Base-by-base conservation (phyloP, 1,140 invertebrate species). In the Pseudomyrmex flavicornis region DNA sequence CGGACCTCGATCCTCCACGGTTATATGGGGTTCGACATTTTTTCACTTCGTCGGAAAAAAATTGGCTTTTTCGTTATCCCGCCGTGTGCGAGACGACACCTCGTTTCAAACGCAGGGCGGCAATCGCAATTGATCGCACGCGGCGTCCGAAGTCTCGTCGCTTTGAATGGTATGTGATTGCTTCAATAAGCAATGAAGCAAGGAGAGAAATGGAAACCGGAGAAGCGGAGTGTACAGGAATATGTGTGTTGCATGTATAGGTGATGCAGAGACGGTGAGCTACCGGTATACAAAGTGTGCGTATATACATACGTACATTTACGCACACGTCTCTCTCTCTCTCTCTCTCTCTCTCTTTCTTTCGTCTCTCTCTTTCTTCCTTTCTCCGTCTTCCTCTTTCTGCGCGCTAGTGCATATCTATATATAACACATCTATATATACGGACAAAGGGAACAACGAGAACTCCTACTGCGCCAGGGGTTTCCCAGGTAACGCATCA, bases 401-500 rank as follows among this genome's bases (percentile, higher is more conserved):
- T 17, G 20, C 22, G 8, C 54, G n/a, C n/a, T 15, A 70, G 26
- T 13, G 66, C 52, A 35, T 52, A 68, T 58, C 59, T 62, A 26
- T 44, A n/a, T 26, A 26, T 63, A 76, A 7, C 56, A 26, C 58
- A n/a, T 26, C 48, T 63, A 75, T 76, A 59, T 82, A 76, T 15
- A 17, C 22, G 48, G 76, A 63, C 82, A 79, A 52, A 73, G 26
- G 68, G 20, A 22, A n/a, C 10, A 72, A 15, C 17, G 61, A 35
- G 35, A 35, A 76, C 35, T 84, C 76, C 77, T 73, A 74, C 73
- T 77, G 75, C 61, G 59, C 56, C 83, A 74, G 82, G 46, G 84
- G 91, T 92, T 91, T 88, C 90, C 91, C 90, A 92, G 91, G 91
- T 92, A 91, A 92, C 91, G 91, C 89, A 90, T 89, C 89, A 83